phyloP scores from a whole-genome alignment of 2,113 vertebrate species.

The Acrocephalus arundinaceus region DNA sequence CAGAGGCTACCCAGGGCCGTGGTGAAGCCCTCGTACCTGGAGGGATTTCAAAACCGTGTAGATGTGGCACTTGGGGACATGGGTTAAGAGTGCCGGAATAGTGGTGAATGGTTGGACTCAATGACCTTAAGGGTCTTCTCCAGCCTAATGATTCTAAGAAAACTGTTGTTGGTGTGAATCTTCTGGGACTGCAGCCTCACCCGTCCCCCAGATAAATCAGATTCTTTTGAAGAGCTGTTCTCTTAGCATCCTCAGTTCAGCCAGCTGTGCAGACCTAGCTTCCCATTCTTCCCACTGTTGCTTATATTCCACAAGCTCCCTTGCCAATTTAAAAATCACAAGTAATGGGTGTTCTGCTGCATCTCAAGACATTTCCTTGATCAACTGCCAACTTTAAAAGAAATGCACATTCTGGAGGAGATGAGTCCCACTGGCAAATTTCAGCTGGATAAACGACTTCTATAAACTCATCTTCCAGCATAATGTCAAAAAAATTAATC shows the following conservation, averaged over 20 bases:
- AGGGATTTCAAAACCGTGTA: rapidly evolving
- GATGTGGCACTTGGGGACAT: not conserved
- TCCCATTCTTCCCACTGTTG: not conserved
- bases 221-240: not conserved
- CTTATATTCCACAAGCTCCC: not conserved
- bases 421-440: not conserved
- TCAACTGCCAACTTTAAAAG: not conserved
- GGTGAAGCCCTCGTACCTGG: not conserved
- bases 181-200: not conserved
- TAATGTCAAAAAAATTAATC: not conserved
- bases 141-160: not conserved
- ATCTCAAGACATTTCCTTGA: not conserved
- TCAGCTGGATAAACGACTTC: not conserved
- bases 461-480: not conserved
- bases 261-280: not conserved
- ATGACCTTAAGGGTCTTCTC: not conserved
- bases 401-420: not conserved
- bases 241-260: not conserved
- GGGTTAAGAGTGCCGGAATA: not conserved
- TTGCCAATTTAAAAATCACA: not conserved
- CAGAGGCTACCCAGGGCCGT: not conserved
- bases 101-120: rapidly evolving
- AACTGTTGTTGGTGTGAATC: not conserved
- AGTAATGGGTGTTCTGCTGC: not conserved
- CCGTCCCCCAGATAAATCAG: not conserved